phyloP scores from a whole-genome alignment of 2,797 vertebrate genomes.

The Antennarius maculatus region DNA sequence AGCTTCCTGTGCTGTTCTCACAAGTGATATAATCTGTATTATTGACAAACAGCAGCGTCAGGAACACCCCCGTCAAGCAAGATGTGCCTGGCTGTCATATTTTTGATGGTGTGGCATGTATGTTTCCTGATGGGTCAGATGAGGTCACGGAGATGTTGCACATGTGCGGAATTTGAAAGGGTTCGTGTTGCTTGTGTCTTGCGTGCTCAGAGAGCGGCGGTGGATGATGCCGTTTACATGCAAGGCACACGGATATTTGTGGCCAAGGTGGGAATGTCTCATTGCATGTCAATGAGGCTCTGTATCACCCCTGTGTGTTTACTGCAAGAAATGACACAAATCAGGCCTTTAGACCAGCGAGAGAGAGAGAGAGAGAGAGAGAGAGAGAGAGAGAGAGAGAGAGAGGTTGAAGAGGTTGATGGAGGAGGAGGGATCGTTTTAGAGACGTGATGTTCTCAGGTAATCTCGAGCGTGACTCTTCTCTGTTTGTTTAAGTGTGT shows the following conservation, averaged over 20 bases:
- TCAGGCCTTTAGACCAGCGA: constrained; percentile 34
- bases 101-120: constrained; percentile 16
- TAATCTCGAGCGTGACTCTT: constrained; percentile 44
- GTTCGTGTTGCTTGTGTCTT: constrained; percentile 6
- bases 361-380: too few relatives aligned
- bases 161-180: constrained; percentile 16
- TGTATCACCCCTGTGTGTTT: constrained; percentile 61
- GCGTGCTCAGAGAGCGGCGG: constrained; percentile 1
- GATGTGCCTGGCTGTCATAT: constrained; percentile 21
- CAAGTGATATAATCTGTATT: constrained; percentile 30
- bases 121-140: constrained; percentile 28
- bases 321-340: constrained; percentile 60
- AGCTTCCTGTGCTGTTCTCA: constrained; percentile 43
- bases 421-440: constrained; percentile 41
- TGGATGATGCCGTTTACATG: constrained; percentile 63
- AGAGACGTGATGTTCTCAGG: constrained; percentile 56
- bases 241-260: constrained; percentile 65
- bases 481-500: constrained; percentile 30
- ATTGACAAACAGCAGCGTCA: constrained; percentile 24
- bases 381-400: constrained; percentile 3
- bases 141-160: constrained; percentile 36
- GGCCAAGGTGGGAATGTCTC: constrained; percentile 54
- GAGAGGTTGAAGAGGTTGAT: constrained; percentile 24
- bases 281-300: constrained; percentile 71
- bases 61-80: constrained; percentile 24